Evolutionary conservation across 2,797 vertebrate species (phyloP).

Genomic region (Leptatherina wallacei): DNA sequence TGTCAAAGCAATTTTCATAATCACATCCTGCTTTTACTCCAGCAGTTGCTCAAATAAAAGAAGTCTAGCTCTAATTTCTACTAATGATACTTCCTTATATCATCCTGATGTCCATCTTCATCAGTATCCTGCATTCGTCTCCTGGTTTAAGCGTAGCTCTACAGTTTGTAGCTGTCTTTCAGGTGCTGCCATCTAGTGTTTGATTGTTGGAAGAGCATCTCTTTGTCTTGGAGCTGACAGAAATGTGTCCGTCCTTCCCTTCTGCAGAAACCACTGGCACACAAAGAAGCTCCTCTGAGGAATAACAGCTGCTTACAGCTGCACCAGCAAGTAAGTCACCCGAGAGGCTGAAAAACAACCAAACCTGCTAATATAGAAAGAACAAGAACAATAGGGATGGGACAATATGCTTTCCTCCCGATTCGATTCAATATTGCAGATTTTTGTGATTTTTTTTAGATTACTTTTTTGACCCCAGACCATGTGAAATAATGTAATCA

Average conservation of each 20-base stretch:
- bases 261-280: constrained; percentile 81
- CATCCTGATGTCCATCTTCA: constrained; percentile 2
- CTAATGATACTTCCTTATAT: neutral
- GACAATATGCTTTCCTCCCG: too few species aligned
- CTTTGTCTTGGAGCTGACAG: constrained; percentile 51
- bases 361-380: too few species aligned
- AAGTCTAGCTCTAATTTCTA: neutral
- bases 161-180: constrained; percentile 15
- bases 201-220: neutral
- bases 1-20: constrained; percentile 15
- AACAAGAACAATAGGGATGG: too few species aligned
- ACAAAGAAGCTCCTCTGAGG: constrained; percentile 84
- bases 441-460: too few species aligned
- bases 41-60: constrained; percentile 10
- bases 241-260: constrained; percentile 54
- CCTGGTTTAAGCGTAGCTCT: neutral
- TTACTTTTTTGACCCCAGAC: too few species aligned
- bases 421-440: too few species aligned
- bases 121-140: neutral
- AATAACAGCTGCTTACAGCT: constrained; percentile 86
- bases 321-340: constrained; percentile 86
- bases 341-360: too few species aligned
- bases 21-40: constrained; percentile 19
- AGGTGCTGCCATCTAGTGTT: constrained; percentile 57
- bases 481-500: too few species aligned